These are phyloP conservation scores for Hydrotaea diabolus DNA, from an alignment of 2,888 invertebrate species.

Conservation along the genomic window DNA sequence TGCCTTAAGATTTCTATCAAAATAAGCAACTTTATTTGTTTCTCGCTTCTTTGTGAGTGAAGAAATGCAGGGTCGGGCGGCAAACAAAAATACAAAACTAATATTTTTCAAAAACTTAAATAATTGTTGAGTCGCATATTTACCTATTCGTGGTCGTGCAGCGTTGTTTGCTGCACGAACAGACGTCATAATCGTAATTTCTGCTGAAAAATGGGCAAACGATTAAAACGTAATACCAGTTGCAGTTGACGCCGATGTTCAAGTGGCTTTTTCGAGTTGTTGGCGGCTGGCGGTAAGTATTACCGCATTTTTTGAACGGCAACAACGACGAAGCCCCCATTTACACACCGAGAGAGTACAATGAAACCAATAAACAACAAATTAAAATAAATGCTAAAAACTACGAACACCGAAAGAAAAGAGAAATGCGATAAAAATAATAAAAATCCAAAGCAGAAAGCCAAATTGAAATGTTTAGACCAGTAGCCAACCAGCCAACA, in stretches of 20 bases:
- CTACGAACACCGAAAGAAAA: slow-evolving; percentile 24
- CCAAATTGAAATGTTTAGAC: slow-evolving; percentile 17
- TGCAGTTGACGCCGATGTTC: slow-evolving; percentile 21
- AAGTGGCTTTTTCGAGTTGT: background rate
- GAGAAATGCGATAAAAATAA: slow-evolving; percentile 4
- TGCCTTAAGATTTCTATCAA: background rate
- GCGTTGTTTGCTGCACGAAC: background rate
- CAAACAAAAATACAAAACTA: background rate
- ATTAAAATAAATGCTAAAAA: slow-evolving; percentile 19
- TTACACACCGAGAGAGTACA: background rate
- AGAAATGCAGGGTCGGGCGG: background rate
- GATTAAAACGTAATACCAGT: slow-evolving; percentile 48
- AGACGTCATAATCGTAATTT: slow-evolving; percentile 30
- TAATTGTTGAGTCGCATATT: background rate
- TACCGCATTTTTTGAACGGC: slow-evolving; percentile 54
- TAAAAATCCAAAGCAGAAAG: background rate
- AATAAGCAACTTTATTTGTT: background rate
- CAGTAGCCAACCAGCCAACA: no score
- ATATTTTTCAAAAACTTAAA: background rate
- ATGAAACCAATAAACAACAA: slow-evolving; percentile 31
- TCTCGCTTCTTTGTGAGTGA: background rate
- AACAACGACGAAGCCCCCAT: slow-evolving; percentile 1
- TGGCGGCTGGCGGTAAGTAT: slow-evolving; percentile 37
- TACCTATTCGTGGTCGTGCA: background rate
- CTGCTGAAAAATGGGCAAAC: slow-evolving; percentile 32